phyloP scores from a whole-genome alignment of 1,140 invertebrate genomes.

The Euura lappo region DNA sequence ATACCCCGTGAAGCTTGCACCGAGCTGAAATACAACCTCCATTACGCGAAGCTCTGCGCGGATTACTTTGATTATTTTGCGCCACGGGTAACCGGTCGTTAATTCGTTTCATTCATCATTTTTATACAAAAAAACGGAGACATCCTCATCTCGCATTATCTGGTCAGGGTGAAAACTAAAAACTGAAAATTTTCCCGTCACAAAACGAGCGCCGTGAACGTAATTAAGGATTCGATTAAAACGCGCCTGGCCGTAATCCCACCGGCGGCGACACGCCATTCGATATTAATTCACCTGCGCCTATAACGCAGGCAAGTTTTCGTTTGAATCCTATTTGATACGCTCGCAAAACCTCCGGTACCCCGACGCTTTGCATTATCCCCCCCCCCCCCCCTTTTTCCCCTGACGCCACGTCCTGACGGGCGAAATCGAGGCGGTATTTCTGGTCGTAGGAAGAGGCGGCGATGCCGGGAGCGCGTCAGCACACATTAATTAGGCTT shows the following conservation, averaged over 20 bases:
- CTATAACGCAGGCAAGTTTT: neutral
- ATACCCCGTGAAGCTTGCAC: too few relatives aligned
- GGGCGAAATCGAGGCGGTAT: neutral
- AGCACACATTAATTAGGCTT: slow-evolving; percentile 54
- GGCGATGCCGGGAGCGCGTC: neutral
- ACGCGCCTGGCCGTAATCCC: neutral
- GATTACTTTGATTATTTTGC: too few relatives aligned
- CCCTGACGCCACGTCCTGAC: slow-evolving; percentile 13
- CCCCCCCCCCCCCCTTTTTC: slow-evolving; percentile 23
- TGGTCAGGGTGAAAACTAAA: too few relatives aligned
- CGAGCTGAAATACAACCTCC: too few relatives aligned
- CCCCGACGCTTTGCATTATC: neutral
- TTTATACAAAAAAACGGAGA: too few relatives aligned
- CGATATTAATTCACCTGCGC: neutral
- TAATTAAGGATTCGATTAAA: neutral
- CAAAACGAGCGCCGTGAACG: neutral
- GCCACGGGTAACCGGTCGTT: too few relatives aligned
- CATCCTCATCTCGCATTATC: too few relatives aligned
- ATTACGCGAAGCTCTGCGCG: too few relatives aligned
- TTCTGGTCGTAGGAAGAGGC: neutral
- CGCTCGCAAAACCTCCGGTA: slow-evolving; percentile 13
- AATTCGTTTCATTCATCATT: too few relatives aligned
- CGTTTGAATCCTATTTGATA: slow-evolving; percentile 7
- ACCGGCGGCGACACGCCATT: neutral
- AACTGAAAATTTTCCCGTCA: too few relatives aligned